phyloP scores from a whole-genome alignment of 92 coral and sea anemone species.

The Virgularia gustaviana region DNA sequence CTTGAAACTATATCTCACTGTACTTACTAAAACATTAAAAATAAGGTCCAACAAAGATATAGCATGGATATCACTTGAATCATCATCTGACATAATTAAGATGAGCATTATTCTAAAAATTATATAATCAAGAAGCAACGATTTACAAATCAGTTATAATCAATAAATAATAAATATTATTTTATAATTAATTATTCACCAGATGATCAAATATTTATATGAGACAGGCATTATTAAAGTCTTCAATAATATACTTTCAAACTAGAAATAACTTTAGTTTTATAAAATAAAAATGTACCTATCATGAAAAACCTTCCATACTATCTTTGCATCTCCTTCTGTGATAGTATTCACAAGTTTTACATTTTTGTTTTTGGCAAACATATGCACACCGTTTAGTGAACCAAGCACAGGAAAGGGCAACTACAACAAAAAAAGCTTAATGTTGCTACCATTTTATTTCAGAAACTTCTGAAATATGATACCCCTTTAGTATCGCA shows the following conservation, averaged over 20 bases:
- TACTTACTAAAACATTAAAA: slow-evolving; percentile 77
- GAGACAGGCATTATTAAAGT: no score
- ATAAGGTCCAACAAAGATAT: slow-evolving; percentile 63
- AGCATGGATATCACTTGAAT: slow-evolving; percentile 72
- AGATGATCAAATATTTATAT: not conserved
- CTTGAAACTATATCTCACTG: not conserved
- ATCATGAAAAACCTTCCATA: slow-evolving; percentile 83
- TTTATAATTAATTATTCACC: not conserved
- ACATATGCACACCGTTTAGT: slow-evolving; percentile 95
- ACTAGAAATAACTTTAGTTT: no score
- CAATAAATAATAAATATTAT: no score
- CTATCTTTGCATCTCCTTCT: slow-evolving; percentile 75
- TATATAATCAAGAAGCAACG: no score
- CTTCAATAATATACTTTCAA: no score
- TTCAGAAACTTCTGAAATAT: not conserved
- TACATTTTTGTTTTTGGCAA: slow-evolving; percentile 84
- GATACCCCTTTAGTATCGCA: no score
- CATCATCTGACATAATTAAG: slow-evolving; percentile 72
- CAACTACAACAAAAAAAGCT: slow-evolving; percentile 38
- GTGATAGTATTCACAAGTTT: slow-evolving; percentile 70
- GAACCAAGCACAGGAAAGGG: slow-evolving; percentile 97
- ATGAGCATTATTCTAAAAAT: slow-evolving; percentile 86
- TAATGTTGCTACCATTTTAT: no score
- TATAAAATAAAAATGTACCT: no score
- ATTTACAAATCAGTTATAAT: no score